These are phyloP conservation scores for Acipenser ruthenus DNA, from an alignment of 2,797 vertebrate species.

Conservation along the genomic window DNA sequence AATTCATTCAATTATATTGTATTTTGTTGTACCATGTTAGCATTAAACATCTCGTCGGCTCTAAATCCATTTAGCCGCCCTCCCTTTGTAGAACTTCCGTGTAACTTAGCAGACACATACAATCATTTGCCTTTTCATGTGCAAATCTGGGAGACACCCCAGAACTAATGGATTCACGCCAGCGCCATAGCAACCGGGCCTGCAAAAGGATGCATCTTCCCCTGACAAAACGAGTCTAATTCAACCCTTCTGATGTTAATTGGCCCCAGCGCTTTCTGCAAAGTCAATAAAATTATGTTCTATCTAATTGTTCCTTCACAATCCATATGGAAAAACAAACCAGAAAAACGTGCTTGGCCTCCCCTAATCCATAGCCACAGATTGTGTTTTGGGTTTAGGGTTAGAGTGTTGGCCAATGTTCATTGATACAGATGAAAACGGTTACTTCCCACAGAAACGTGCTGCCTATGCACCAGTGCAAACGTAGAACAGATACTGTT, in stretches of 20 bases:
- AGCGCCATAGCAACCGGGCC: constrained; percentile 64
- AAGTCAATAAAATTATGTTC: constrained; percentile 59
- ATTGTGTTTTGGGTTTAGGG: too few relatives aligned
- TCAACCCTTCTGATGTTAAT: constrained; percentile 71
- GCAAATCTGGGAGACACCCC: constrained; percentile 66
- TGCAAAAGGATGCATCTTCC: constrained; percentile 67
- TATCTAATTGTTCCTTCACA: constrained; percentile 15
- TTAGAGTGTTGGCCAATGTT: too few relatives aligned
- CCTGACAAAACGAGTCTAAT: constrained; percentile 62
- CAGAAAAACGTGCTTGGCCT: not conserved
- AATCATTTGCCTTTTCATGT: constrained; percentile 66
- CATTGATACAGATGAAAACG: too few relatives aligned
- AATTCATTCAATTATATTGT: constrained; percentile 45
- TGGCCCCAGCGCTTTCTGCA: constrained; percentile 64
- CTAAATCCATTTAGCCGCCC: constrained; percentile 51
- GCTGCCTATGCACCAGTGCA: too few relatives aligned
- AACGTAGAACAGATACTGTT: too few relatives aligned
- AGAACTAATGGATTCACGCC: constrained; percentile 64
- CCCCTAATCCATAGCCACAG: too few relatives aligned
- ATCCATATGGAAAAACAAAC: not conserved
- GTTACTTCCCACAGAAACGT: too few relatives aligned
- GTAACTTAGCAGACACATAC: constrained; percentile 70
- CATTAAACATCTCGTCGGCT: constrained; percentile 26
- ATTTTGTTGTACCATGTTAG: constrained; percentile 43
- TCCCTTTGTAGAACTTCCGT: constrained; percentile 56